phyloP scores from a whole-genome alignment of 2,113 vertebrate genomes.

The Craseonycteris thonglongyai region DNA sequence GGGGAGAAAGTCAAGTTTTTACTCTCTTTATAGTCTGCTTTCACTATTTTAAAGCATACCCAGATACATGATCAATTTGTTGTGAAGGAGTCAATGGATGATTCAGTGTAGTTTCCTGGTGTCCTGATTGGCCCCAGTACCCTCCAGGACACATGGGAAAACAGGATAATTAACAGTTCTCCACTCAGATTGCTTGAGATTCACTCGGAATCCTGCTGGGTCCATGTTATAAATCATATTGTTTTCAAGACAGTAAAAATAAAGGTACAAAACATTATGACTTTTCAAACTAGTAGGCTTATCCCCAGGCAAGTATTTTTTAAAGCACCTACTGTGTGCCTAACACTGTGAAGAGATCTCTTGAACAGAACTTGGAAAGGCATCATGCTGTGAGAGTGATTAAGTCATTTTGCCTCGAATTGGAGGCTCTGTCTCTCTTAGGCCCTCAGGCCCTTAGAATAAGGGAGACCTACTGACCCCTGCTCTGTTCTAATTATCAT shows the following conservation, averaged over 20 bases:
- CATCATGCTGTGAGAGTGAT: accelerated
- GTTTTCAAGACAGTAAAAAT: not conserved
- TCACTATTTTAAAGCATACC: not conserved
- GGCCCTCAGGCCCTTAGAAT: not conserved
- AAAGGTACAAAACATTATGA: not conserved
- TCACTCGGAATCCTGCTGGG: not conserved
- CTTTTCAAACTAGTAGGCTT: not conserved
- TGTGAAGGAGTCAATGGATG: not conserved
- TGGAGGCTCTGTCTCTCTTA: not conserved
- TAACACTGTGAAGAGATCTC: not conserved
- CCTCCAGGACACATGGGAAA: not conserved
- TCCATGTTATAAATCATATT: not conserved
- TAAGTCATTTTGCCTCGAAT: not conserved
- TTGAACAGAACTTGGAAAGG: not conserved
- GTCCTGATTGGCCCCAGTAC: not conserved
- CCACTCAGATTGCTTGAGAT: not conserved
- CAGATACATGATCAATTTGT: not conserved
- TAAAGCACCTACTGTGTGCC: not conserved
- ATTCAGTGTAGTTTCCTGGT: not conserved
- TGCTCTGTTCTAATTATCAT: not conserved
- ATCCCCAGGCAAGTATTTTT: not conserved
- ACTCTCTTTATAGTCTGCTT: not conserved
- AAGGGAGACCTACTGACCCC: not conserved
- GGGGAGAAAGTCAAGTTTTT: not conserved
- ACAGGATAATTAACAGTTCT: not conserved